Evolutionary conservation across 53 echinoderm and acorn worm species (phyloP).

Genomic region (Echinarachnius parma): DNA sequence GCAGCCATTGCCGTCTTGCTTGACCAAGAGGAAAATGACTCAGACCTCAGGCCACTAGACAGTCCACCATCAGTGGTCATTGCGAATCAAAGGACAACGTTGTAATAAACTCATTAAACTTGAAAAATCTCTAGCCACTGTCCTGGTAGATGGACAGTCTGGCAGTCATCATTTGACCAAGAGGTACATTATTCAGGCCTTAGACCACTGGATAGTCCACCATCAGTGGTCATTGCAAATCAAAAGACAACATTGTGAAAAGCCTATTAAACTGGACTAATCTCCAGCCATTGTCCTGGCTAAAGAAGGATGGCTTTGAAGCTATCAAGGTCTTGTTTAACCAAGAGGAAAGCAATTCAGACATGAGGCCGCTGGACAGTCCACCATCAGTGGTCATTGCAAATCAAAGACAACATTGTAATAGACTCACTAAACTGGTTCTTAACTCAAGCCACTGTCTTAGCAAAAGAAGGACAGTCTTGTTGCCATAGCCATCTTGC

Average conservation of each 20-base stretch:
- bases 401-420: conserved; percentile 86
- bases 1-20: conserved; percentile 86
- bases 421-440: conserved; percentile 37
- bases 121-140: conserved; percentile 46
- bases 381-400: conserved; percentile 84
- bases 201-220: conserved; percentile 62
- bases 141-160: conserved; percentile 82
- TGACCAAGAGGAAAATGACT: conserved; percentile 75
- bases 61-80: conserved; percentile 83
- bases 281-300: conserved; percentile 52
- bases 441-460: conserved; percentile 49
- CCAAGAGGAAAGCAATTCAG: conserved; percentile 70
- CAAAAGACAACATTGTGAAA: conserved; percentile 88
- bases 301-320: conserved; percentile 84
- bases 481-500: conserved; percentile 80
- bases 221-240: conserved; percentile 84
- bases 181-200: conserved; percentile 66
- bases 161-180: conserved; percentile 78
- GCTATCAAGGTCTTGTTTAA: conserved; percentile 85
- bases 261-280: conserved; percentile 46
- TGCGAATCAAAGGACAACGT: conserved; percentile 84
- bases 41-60: conserved; percentile 57
- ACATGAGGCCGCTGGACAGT: conserved; percentile 59
- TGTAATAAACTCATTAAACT: conserved; percentile 59
- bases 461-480: conserved; percentile 85